A percentile compares a stretch with the other conserved stretches of the same genome.
Evolutionary conservation across 2,888 invertebrate genomes (phyloP).

Genomic region (Thereva nobilitata): DNA sequence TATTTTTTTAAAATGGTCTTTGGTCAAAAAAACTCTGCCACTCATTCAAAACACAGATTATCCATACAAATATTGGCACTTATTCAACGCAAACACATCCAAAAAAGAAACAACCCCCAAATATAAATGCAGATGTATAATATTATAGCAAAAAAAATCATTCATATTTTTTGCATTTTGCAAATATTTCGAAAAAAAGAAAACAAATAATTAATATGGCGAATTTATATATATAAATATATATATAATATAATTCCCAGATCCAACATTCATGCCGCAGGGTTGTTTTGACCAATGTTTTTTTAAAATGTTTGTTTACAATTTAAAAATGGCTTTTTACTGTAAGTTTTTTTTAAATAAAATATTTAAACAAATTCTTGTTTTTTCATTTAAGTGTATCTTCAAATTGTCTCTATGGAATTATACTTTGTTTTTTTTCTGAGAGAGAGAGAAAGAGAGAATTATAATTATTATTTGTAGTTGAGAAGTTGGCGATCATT

Average conservation of each 20-base stretch:
- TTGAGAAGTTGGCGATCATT: no score
- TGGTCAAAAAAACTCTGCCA: no score
- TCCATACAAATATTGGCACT: no score
- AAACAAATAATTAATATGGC: slow-evolving; percentile 22
- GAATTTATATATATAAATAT: background rate
- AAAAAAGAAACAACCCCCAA: background rate
- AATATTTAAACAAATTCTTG: background rate
- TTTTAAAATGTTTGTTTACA: background rate
- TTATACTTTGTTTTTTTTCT: no score
- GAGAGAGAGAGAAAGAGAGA: no score
- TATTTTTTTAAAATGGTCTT: no score
- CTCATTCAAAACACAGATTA: no score
- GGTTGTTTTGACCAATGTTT: slow-evolving; percentile 52
- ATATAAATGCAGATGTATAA: slow-evolving; percentile 26
- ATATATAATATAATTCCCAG: slow-evolving; percentile 3
- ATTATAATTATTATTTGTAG: no score
- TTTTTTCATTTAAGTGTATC: background rate
- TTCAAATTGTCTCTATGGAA: no score
- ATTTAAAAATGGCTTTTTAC: slow-evolving; percentile 5
- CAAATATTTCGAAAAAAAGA: slow-evolving; percentile 37
- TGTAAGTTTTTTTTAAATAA: background rate
- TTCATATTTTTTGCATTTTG: slow-evolving; percentile 2
- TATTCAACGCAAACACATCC: no score
- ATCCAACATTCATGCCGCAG: slow-evolving; percentile 48
- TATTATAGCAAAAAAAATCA: slow-evolving; percentile 28